These are phyloP conservation scores for Euura saliciscinereae DNA, from an alignment of 1,140 invertebrate species.

Conservation along the genomic window DNA sequence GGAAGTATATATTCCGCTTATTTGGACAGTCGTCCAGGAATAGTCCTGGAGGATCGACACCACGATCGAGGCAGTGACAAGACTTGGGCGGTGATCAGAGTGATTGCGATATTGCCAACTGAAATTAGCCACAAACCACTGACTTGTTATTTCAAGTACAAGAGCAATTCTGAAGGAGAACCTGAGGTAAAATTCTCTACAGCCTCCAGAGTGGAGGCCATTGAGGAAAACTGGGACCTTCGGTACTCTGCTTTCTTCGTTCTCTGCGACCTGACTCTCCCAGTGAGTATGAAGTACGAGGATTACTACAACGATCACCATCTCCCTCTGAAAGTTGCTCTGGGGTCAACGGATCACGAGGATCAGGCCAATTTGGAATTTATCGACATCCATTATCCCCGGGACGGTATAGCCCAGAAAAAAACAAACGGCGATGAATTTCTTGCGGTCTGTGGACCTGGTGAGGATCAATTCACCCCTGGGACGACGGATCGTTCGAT, in stretches of 20 bases:
- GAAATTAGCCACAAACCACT: constrained; percentile 11
- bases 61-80: not conserved
- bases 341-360: not conserved
- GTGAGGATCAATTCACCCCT: constrained; percentile 10
- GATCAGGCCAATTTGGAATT: constrained; percentile 17
- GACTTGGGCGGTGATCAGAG: constrained; percentile 23
- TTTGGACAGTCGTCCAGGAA: constrained; percentile 28
- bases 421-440: constrained; percentile 21
- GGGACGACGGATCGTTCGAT: not conserved
- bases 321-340: constrained; percentile 23
- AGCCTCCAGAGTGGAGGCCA: constrained; percentile 18
- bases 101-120: constrained; percentile 26
- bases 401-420: constrained; percentile 16
- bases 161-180: not conserved
- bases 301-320: constrained; percentile 13
- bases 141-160: constrained; percentile 25
- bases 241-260: constrained; percentile 28
- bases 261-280: constrained; percentile 24
- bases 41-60: constrained; percentile 21
- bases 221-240: constrained; percentile 23
- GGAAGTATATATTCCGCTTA: constrained; percentile 32
- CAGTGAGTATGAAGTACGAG: constrained; percentile 14
- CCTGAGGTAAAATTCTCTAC: constrained; percentile 1
- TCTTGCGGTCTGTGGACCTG: constrained; percentile 69
- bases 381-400: constrained; percentile 28